These are phyloP conservation scores for Hirundichthys speculiger DNA, from an alignment of 2,113 vertebrate genomes.

Conservation along the genomic window DNA sequence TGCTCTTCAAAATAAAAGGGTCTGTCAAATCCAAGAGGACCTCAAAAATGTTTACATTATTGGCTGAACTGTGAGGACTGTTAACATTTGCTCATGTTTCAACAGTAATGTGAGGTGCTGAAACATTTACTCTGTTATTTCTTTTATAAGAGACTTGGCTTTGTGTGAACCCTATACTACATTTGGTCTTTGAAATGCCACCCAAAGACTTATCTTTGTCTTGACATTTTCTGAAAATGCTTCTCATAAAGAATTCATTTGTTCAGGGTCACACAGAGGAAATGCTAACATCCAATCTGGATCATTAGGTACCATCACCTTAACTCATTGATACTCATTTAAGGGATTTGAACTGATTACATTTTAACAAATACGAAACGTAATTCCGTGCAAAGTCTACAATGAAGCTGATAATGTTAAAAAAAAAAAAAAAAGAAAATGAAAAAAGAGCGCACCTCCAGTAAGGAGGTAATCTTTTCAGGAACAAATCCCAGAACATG, in stretches of 20 bases:
- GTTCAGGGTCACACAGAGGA: conserved; percentile 10
- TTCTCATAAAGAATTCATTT: conserved; percentile 26
- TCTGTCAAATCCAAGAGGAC: conserved; percentile 18
- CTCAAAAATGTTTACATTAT: background rate
- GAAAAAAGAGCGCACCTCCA: conserved; percentile 3
- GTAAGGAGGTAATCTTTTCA: conserved; percentile 35
- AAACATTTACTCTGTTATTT: no score
- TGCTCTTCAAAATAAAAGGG: conserved; percentile 11
- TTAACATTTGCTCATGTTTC: background rate
- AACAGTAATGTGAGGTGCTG: no score
- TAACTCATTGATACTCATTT: conserved; percentile 25
- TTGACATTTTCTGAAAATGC: conserved; percentile 52
- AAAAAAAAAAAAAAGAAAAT: background rate
- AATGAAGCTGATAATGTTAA: background rate
- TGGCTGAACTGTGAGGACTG: background rate
- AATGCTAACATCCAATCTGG: conserved; percentile 16
- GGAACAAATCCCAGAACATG: conserved; percentile 27
- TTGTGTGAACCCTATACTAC: background rate
- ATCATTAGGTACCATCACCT: background rate
- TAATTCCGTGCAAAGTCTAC: conserved; percentile 26
- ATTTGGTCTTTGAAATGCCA: conserved; percentile 48
- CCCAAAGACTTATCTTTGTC: conserved; percentile 14
- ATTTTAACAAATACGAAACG: conserved; percentile 10
- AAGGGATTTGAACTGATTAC: conserved; percentile 21
- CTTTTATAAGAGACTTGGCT: no score